Conservation (phyloP, 2,888 invertebrate genomes). For the Monochamus alternatus region DNA sequence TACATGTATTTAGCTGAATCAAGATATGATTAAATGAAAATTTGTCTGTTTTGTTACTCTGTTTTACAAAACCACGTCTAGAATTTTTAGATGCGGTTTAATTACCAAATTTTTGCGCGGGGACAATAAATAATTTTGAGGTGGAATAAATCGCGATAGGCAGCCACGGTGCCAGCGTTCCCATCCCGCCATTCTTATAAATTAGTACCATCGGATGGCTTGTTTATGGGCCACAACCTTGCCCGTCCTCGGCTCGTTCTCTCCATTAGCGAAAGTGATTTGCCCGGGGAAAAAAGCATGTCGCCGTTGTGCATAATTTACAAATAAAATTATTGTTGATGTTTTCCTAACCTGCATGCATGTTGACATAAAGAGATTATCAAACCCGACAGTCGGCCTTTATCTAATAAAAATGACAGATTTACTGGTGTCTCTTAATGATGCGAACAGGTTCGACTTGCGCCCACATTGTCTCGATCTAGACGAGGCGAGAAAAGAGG, state of each 20-base stretch:
- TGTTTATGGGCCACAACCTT: slow-evolving; percentile 17
- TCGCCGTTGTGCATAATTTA: slow-evolving; percentile 25
- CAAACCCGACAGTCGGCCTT: slow-evolving; percentile 58
- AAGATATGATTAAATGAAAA: too few relatives aligned
- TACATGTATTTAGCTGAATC: too few relatives aligned
- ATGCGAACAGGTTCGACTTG: slow-evolving; percentile 60
- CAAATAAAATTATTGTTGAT: slow-evolving; percentile 40
- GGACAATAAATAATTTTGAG: background rate
- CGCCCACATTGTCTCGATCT: slow-evolving; percentile 60
- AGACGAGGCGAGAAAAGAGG: slow-evolving; percentile 27
- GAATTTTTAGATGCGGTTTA: too few relatives aligned
- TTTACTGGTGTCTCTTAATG: slow-evolving; percentile 65
- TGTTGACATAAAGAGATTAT: slow-evolving; percentile 51
- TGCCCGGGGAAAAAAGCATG: background rate
- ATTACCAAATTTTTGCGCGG: too few relatives aligned
- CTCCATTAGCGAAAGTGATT: slow-evolving; percentile 26
- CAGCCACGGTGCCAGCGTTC: too few relatives aligned
- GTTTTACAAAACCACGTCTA: too few relatives aligned
- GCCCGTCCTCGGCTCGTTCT: slow-evolving; percentile 4
- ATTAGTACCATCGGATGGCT: background rate
- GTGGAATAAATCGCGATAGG: too few relatives aligned
- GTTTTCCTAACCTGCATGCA: slow-evolving; percentile 37
- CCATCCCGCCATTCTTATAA: too few relatives aligned
- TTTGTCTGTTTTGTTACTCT: too few relatives aligned
- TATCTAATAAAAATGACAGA: slow-evolving; percentile 66